These are phyloP conservation scores for Lasioglossum marginatum DNA, from an alignment of 2,888 invertebrate genomes.

Conservation along the genomic window DNA sequence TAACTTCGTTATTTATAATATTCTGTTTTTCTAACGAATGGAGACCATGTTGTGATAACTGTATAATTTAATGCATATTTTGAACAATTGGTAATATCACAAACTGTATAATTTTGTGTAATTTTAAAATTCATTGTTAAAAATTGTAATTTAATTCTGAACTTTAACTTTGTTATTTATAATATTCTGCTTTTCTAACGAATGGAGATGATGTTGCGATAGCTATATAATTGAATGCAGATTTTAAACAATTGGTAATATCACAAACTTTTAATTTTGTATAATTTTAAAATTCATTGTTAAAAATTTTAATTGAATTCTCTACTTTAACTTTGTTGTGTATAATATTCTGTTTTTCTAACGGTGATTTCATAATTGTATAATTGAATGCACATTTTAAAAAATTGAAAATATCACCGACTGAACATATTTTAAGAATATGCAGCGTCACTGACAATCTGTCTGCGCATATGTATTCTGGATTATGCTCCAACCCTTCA, in stretches of 20 bases:
- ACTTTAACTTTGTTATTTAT: neutral
- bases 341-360: neutral
- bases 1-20: neutral
- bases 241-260: neutral
- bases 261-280: no score
- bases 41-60: neutral
- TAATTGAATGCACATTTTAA: neutral
- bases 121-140: no score
- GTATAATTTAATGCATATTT: neutral
- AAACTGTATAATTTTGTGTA: no score
- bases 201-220: neutral
- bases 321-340: neutral
- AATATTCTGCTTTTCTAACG: neutral
- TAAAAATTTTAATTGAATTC: no score
- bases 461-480: neutral
- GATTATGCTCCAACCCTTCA: neutral
- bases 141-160: no score
- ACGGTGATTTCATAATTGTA: no score
- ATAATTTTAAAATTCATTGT: neutral
- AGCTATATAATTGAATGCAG: neutral
- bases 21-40: neutral
- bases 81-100: neutral
- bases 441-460: neutral
- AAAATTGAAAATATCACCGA: neutral
- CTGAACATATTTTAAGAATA: neutral